These are phyloP conservation scores for Sarcophilus harrisii DNA, from an alignment of 2,797 vertebrate species.

Conservation along the genomic window DNA sequence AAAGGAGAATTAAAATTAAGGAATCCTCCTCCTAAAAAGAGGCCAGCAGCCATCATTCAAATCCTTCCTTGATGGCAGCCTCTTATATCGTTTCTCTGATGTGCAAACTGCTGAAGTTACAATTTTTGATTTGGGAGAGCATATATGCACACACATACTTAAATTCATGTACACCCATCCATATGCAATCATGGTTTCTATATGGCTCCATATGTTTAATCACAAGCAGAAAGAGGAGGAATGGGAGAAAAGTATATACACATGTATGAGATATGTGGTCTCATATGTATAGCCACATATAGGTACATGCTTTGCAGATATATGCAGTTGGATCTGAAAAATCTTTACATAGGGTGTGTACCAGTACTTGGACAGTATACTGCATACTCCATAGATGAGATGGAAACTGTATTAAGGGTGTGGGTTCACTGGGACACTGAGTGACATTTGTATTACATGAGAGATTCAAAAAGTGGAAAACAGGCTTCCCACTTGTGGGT, in stretches of 20 bases:
- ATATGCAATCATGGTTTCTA: slow-evolving; percentile 54
- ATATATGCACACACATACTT: slow-evolving; percentile 56
- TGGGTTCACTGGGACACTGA: slow-evolving; percentile 73
- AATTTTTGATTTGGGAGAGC: slow-evolving; percentile 67
- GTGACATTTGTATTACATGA: slow-evolving; percentile 76
- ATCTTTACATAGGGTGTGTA: not conserved
- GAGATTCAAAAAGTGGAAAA: slow-evolving; percentile 81
- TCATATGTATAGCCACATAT: not conserved
- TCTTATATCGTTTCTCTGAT: slow-evolving; percentile 66
- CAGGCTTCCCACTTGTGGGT: slow-evolving; percentile 83
- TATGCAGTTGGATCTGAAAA: not conserved
- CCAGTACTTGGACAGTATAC: slow-evolving; percentile 61
- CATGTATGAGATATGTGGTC: slow-evolving; percentile 12
- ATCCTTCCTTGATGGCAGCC: slow-evolving; percentile 68
- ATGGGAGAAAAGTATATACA: slow-evolving; percentile 31
- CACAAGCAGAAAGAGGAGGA: slow-evolving; percentile 47
- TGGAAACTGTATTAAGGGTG: slow-evolving; percentile 79
- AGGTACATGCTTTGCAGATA: not conserved
- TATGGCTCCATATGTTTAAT: slow-evolving; percentile 48
- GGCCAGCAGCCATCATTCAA: slow-evolving; percentile 55
- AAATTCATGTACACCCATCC: slow-evolving; percentile 44
- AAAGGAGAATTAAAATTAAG: slow-evolving; percentile 49
- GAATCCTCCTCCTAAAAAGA: slow-evolving; percentile 77
- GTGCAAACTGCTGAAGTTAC: slow-evolving; percentile 75
- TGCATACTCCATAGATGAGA: slow-evolving; percentile 73